phyloP scores from a whole-genome alignment of 2,113 vertebrate species.

The Rana temporaria region DNA sequence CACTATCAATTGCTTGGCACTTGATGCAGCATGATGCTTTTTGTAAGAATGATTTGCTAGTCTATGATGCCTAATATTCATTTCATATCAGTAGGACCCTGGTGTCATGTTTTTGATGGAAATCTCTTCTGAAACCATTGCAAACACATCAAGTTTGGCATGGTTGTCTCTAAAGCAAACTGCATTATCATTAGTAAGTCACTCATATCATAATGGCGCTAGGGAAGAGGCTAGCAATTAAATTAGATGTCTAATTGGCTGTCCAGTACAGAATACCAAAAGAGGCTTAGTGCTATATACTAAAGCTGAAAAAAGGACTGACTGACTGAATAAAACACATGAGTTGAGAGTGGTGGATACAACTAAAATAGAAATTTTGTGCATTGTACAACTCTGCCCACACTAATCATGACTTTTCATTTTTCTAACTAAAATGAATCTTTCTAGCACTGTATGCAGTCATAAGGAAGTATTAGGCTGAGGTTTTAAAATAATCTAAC shows the following conservation, averaged over 20 bases:
- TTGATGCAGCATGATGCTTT: too few relatives aligned
- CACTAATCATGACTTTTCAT: slow-evolving; percentile 45
- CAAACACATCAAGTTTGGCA: too few relatives aligned
- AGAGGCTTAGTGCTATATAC: not conserved
- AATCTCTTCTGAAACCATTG: too few relatives aligned
- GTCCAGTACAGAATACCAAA: not conserved
- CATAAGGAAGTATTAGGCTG: slow-evolving; percentile 14
- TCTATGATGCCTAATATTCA: too few relatives aligned
- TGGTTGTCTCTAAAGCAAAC: not conserved
- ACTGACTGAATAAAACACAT: not conserved
- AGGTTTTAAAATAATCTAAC: slow-evolving; percentile 19
- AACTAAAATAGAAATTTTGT: not conserved
- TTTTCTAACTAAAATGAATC: slow-evolving; percentile 15
- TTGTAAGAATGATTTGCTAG: too few relatives aligned
- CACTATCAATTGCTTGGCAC: too few relatives aligned
- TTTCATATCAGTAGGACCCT: too few relatives aligned
- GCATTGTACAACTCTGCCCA: not conserved
- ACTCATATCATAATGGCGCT: not conserved
- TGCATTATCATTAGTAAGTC: not conserved
- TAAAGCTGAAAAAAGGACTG: too few relatives aligned
- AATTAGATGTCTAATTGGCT: slow-evolving; percentile 23
- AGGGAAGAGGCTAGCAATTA: slow-evolving; percentile 5
- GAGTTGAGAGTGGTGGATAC: not conserved
- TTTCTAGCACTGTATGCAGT: not conserved
- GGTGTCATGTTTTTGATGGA: too few relatives aligned